These are phyloP conservation scores for Drosophila subquinaria DNA, from an alignment of 2,888 invertebrate species.

Conservation along the genomic window DNA sequence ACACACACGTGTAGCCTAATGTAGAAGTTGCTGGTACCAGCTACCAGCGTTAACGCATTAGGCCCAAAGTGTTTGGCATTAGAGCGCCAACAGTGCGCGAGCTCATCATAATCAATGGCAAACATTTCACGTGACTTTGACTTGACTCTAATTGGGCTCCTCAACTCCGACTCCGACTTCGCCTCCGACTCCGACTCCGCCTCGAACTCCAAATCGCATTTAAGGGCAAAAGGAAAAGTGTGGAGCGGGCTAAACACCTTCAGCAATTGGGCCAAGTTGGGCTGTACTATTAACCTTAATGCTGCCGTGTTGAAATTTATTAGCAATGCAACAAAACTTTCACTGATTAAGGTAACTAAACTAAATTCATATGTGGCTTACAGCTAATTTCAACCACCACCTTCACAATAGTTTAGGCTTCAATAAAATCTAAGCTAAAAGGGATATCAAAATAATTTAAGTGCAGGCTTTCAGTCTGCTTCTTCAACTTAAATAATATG, in stretches of 20 bases:
- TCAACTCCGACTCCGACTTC: background rate
- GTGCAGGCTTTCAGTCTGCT: too few species aligned
- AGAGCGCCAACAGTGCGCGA: conserved; percentile 42
- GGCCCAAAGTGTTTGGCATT: conserved; percentile 59
- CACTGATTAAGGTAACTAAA: conserved; percentile 18
- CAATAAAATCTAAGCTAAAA: too few species aligned
- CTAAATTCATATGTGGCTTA: background rate
- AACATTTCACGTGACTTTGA: conserved; percentile 48
- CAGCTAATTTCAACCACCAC: too few species aligned
- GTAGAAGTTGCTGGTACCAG: conserved; percentile 2
- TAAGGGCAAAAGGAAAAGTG: conserved; percentile 3
- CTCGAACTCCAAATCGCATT: background rate
- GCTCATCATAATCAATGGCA: conserved; percentile 63
- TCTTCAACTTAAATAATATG: too few species aligned
- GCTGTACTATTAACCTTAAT: conserved; percentile 45
- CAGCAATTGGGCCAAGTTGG: conserved; percentile 36
- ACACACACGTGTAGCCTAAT: background rate
- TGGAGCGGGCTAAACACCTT: conserved; percentile 14
- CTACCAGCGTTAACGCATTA: conserved; percentile 41
- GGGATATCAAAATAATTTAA: too few species aligned
- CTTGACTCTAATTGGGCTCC: conserved; percentile 47
- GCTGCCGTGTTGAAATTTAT: conserved; percentile 40
- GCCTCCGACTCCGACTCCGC: background rate
- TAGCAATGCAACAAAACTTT: conserved; percentile 30
- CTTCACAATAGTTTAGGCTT: too few species aligned